phyloP scores from a whole-genome alignment of 2,888 invertebrate species.

The Drosophila neotestacea region DNA sequence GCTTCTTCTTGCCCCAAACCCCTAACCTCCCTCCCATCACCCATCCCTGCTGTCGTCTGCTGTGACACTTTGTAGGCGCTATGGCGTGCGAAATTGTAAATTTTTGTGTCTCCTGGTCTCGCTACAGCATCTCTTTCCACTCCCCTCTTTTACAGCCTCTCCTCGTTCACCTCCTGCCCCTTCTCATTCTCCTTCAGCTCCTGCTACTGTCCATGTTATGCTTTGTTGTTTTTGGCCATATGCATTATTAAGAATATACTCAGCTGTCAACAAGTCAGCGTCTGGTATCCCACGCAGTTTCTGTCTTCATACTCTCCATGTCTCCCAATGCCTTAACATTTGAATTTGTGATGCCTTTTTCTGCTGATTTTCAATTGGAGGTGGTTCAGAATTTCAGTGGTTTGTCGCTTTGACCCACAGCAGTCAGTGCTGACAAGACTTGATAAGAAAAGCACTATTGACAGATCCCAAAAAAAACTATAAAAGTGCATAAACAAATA shows the following conservation, averaged over 20 bases:
- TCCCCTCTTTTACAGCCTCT: neutral
- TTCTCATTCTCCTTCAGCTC: slow-evolving; percentile 12
- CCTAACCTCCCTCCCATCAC: slow-evolving; percentile 1
- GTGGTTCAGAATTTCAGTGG: neutral
- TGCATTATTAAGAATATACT: slow-evolving; percentile 80
- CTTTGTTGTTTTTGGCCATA: slow-evolving; percentile 51
- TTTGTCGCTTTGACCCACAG: slow-evolving; percentile 2
- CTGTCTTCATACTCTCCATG: slow-evolving; percentile 1
- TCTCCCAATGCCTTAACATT: slow-evolving; percentile 26
- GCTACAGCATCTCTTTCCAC: neutral
- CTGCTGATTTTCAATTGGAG: neutral
- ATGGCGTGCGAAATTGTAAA: slow-evolving; percentile 80
- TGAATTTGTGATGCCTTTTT: slow-evolving; percentile 34
- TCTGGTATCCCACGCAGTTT: slow-evolving; percentile 54
- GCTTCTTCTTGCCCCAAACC: slow-evolving; percentile 7
- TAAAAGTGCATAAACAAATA: no score
- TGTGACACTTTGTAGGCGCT: slow-evolving; percentile 77
- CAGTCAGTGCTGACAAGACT: no score
- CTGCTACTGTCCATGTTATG: slow-evolving; percentile 42
- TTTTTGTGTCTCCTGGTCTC: slow-evolving; percentile 55
- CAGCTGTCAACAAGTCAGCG: slow-evolving; percentile 78
- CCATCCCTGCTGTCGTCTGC: slow-evolving; percentile 24
- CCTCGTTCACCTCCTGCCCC: slow-evolving; percentile 9
- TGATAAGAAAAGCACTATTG: no score
- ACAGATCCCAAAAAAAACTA: no score